Evolutionary conservation across 2,888 invertebrate genomes (phyloP), one percentile per base, ranked within the genome.

Genomic region (Lacanobia wlatinum): DNA sequence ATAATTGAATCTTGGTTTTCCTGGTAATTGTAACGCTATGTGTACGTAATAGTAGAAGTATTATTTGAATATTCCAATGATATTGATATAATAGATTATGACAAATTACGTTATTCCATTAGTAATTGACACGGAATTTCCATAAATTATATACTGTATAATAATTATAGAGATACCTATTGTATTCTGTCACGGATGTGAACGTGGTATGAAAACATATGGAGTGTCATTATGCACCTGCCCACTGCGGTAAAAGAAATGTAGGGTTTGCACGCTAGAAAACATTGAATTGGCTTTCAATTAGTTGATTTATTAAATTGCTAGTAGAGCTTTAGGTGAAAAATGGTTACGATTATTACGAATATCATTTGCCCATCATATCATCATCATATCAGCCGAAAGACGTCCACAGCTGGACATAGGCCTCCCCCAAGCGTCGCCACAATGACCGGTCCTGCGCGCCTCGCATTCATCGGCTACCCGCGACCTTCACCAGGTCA

Each of bases 71-170:
- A 46, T n/a, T 40, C 50, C 10, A 60, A 50, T 59, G 23, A 38
- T 60, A 43, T 46, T 40, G 40, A 48, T 53, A 53, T 21, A 40
- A 43, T 21, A 55, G 14, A 65, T 65, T 18, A 62, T 69, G 38
- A 46, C 65, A 56, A 23, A 68, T 68, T 55, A 67, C 40, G 9
- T 34, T 61, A 78, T 70, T 76, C 84, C 86, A 89, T 88, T 90
- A 90, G 59, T 69, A 61, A 79, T 63, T 73, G 82, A 90, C 91
- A 91, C 68, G 88, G 75, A 76, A 89, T 86, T 76, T 85, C 90
- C 87, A 90, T 90, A 73, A 86, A 70, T 46, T 55, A n/a, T 28
- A 46, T 38, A 50, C 43, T 40, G 52, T 70, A n/a, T 55, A 62
- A 69, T 73, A 62, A 78, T 69, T 60, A 48, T 74, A 5, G 12